Conservation (phyloP, 2,797 vertebrate genomes). For the Poecilia wingei region DNA sequence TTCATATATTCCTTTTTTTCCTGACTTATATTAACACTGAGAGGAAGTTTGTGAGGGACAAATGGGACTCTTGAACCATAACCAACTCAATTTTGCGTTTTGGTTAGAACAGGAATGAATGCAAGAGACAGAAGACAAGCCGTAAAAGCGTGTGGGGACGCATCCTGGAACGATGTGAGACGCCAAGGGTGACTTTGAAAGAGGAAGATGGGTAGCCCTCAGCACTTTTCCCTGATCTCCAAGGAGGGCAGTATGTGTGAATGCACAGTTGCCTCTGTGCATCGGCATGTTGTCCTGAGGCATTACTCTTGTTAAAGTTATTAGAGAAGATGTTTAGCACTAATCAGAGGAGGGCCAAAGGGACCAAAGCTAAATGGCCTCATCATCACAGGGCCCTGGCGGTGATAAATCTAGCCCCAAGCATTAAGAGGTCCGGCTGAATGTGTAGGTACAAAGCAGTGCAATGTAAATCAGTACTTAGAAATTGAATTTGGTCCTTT, state of each 20-base stretch:
- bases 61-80: constrained; percentile 72
- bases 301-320: constrained; percentile 87
- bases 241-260: constrained; percentile 49
- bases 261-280: constrained; percentile 37
- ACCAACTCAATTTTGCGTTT: constrained; percentile 70
- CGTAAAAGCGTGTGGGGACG: constrained; percentile 29
- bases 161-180: constrained; percentile 47
- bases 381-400: constrained; percentile 80
- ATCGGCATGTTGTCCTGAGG: constrained; percentile 74
- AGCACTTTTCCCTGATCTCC: constrained; percentile 70
- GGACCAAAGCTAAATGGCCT: constrained; percentile 83
- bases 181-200: constrained; percentile 81
- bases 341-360: constrained; percentile 82
- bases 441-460: constrained; percentile 12
- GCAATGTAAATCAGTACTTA: constrained; percentile 20
- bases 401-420: constrained; percentile 84
- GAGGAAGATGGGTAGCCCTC: constrained; percentile 70
- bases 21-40: constrained; percentile 52
- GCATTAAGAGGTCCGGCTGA: constrained; percentile 69
- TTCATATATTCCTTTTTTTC: constrained; percentile 58
- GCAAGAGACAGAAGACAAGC: constrained; percentile 22
- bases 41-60: constrained; percentile 57
- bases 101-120: constrained; percentile 10
- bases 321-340: constrained; percentile 84
- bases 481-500: background rate